Conservation (phyloP, 2,888 invertebrate species). For the Linnaemya vulpina region DNA sequence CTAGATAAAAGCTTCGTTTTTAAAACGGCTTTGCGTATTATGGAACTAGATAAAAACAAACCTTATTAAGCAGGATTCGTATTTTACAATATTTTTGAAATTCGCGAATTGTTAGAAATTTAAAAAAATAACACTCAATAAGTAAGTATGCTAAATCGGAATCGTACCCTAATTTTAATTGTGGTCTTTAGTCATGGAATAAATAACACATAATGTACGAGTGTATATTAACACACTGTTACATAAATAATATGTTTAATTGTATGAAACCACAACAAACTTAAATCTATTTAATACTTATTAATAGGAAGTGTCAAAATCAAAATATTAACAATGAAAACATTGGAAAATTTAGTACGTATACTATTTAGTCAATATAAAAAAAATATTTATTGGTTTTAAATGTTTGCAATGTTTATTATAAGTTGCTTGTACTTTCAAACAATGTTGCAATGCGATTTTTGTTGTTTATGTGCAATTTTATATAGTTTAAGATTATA, state of each 20-base stretch:
- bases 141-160: neutral
- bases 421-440: conserved; percentile 56
- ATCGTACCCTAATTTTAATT: neutral
- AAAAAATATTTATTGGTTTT: conserved; percentile 32
- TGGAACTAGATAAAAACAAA: no score
- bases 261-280: conserved; percentile 12
- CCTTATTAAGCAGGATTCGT: no score
- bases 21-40: no score
- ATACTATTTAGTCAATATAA: conserved; percentile 35
- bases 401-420: conserved; percentile 29
- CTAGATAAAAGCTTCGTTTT: no score
- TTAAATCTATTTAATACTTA: neutral
- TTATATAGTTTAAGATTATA: conserved; percentile 57
- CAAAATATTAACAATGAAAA: neutral
- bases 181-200: neutral
- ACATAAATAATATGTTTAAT: neutral
- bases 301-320: neutral
- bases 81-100: no score
- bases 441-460: conserved; percentile 32
- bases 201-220: neutral
- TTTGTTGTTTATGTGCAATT: conserved; percentile 68
- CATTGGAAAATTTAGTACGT: neutral
- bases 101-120: neutral
- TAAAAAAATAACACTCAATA: neutral
- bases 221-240: neutral